phyloP scores from a whole-genome alignment of 2,888 invertebrate species.

The Itoplectis maculator region DNA sequence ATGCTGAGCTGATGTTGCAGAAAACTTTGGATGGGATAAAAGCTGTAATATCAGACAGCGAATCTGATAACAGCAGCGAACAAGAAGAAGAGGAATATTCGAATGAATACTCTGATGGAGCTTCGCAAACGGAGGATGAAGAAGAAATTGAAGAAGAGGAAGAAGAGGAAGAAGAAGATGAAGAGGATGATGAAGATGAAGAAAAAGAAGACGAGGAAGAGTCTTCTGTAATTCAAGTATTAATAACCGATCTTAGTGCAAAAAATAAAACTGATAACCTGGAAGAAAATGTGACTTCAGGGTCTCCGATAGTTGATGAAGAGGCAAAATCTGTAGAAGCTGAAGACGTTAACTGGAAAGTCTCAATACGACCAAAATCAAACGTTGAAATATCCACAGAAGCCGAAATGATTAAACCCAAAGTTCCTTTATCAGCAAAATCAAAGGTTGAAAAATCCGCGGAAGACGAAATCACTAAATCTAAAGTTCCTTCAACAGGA shows the following conservation, averaged over 20 bases:
- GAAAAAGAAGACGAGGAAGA: slow-evolving; percentile 69
- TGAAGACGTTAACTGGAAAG: neutral
- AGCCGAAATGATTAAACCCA: slow-evolving; percentile 3
- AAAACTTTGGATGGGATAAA: slow-evolving; percentile 81
- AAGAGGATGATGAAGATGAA: slow-evolving; percentile 42
- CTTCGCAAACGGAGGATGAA: too few relatives aligned
- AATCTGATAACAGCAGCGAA: slow-evolving; percentile 72
- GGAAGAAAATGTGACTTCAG: slow-evolving; percentile 18
- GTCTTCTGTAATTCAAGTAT: slow-evolving; percentile 63
- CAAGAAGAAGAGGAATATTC: slow-evolving; percentile 57
- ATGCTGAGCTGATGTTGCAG: slow-evolving; percentile 79
- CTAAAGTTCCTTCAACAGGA: slow-evolving; percentile 8
- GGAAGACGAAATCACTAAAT: neutral
- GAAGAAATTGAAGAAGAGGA: slow-evolving; percentile 31
- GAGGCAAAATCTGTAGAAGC: neutral
- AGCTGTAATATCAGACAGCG: slow-evolving; percentile 81
- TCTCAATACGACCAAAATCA: neutral
- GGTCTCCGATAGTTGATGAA: neutral
- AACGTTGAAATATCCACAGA: neutral
- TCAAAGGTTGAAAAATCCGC: neutral
- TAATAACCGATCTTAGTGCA: slow-evolving; percentile 46
- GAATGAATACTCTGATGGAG: slow-evolving; percentile 58
- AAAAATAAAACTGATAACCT: slow-evolving; percentile 69
- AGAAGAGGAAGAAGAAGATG: slow-evolving; percentile 37
- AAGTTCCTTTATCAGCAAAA: slow-evolving; percentile 16